Evolutionary conservation across 2,888 invertebrate genomes (phyloP).

Genomic region (Melipona bicolor): DNA sequence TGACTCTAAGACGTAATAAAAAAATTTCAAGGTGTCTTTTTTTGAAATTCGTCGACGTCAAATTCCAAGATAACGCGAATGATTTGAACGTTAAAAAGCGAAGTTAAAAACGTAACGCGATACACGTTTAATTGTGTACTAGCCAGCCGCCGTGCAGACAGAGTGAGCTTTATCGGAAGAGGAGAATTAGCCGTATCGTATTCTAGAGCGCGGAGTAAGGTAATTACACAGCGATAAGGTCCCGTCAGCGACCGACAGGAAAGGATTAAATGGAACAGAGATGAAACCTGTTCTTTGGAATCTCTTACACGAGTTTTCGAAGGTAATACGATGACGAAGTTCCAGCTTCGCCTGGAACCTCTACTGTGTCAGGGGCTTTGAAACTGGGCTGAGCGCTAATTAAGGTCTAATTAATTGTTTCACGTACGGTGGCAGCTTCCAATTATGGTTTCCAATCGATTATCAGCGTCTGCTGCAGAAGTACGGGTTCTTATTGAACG

Average conservation of each 20-base stretch:
- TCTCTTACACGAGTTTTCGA: conserved; percentile 44
- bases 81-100: neutral
- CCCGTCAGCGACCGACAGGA: conserved; percentile 5
- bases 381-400: conserved; percentile 70
- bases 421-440: conserved; percentile 66
- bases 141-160: too few relatives aligned
- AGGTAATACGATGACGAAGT: conserved; percentile 52
- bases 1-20: too few relatives aligned
- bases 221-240: conserved; percentile 48
- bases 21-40: too few relatives aligned
- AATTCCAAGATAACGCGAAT: too few relatives aligned
- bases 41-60: too few relatives aligned
- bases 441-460: conserved; percentile 71
- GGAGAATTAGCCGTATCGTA: conserved; percentile 35
- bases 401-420: conserved; percentile 73
- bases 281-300: conserved; percentile 30
- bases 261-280: conserved; percentile 42
- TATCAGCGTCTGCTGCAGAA: conserved; percentile 47
- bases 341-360: conserved; percentile 12
- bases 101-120: neutral
- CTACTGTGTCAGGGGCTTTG: conserved; percentile 46
- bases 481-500: conserved; percentile 41
- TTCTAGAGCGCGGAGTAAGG: conserved; percentile 23
- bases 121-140: neutral
- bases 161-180: conserved; percentile 2